Evolutionary conservation across 2,888 invertebrate genomes (phyloP), one percentile per base, ranked within the genome.

Genomic region (Melinopterus prodromus): DNA sequence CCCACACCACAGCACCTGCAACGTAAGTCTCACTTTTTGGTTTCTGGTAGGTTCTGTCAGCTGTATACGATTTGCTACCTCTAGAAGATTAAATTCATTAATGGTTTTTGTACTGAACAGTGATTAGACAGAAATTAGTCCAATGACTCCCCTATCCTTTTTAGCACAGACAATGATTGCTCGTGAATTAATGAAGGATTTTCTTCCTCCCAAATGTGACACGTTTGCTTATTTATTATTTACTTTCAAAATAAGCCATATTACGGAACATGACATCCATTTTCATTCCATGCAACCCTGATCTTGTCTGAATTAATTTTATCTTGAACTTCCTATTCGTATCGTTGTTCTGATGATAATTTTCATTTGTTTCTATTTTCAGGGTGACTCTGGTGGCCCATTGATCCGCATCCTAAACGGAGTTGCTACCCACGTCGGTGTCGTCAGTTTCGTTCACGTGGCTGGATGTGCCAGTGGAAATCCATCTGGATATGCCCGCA

Each of bases 341-440:
- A 1, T 53, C 12, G 9, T 53, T 53, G 53, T 53, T 7, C 53
- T 72, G 72, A 14, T 14, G 36, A 14, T 72, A 15, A 72, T 12
- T 16, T 6, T 72, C 26, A 1, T 12, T 53, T 53, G 5, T 7
- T 78, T 76, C 77, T 77, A 15, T 69, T 76, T 72, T 82, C 79
- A 87, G 87, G 87, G 87, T 75, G 87, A 87, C 82, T 85, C 85
- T 77, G 87, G 87, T 76, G 87, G 88, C 37, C 87, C 87, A 6
- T 79, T 87, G 16, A 82, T 86, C 12, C 15, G 79, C 6, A 77
- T 16, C 36, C 37, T 69, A 6, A 78, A 82, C 71, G 77, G 81
- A 70, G 82, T 82, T 16, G 12, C 70, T 16, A 76, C 76, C 36
- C 86, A 85, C 75, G 84, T 86, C 16, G 88, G 86, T 71, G 84